A percentile compares a stretch with the other conserved stretches of the same genome.
Evolutionary conservation across 2,797 vertebrate genomes (phyloP).

Genomic region (Dipus sagitta): DNA sequence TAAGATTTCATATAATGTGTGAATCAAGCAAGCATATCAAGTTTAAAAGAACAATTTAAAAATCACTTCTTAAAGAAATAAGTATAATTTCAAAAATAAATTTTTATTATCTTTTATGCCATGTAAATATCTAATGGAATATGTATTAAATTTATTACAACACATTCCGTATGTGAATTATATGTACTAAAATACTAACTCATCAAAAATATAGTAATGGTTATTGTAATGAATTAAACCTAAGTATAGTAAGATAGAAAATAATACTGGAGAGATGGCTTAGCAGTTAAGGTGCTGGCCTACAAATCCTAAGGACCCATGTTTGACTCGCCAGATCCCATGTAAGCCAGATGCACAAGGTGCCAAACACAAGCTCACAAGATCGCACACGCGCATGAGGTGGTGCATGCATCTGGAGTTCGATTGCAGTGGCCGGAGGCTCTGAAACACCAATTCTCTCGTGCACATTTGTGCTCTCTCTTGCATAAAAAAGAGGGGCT

Average conservation of each 20-base stretch:
- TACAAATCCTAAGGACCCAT: too few relatives aligned
- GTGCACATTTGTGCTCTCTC: too few relatives aligned
- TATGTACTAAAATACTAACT: slow-evolving; percentile 51
- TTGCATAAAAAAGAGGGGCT: too few relatives aligned
- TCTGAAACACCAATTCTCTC: too few relatives aligned
- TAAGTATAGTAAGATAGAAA: slow-evolving; percentile 48
- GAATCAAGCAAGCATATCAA: slow-evolving; percentile 27
- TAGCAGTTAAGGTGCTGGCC: too few relatives aligned
- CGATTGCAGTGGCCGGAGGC: too few relatives aligned
- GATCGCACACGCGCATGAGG: too few relatives aligned
- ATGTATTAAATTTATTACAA: slow-evolving; percentile 43
- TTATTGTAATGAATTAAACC: slow-evolving; percentile 47
- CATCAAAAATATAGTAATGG: slow-evolving; percentile 50
- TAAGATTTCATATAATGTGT: background rate
- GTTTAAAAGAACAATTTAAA: slow-evolving; percentile 14
- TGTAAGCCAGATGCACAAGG: too few relatives aligned
- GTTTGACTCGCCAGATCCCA: too few relatives aligned
- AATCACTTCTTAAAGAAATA: slow-evolving; percentile 45
- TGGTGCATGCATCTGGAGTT: too few relatives aligned
- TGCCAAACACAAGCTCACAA: too few relatives aligned
- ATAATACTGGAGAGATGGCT: background rate
- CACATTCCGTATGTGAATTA: slow-evolving; percentile 33
- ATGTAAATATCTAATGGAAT: slow-evolving; percentile 24
- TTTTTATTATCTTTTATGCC: slow-evolving; percentile 41
- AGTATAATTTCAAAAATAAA: slow-evolving; percentile 55